Conservation (phyloP, 1,140 invertebrate genomes). For the Lordiphosa collinella region DNA sequence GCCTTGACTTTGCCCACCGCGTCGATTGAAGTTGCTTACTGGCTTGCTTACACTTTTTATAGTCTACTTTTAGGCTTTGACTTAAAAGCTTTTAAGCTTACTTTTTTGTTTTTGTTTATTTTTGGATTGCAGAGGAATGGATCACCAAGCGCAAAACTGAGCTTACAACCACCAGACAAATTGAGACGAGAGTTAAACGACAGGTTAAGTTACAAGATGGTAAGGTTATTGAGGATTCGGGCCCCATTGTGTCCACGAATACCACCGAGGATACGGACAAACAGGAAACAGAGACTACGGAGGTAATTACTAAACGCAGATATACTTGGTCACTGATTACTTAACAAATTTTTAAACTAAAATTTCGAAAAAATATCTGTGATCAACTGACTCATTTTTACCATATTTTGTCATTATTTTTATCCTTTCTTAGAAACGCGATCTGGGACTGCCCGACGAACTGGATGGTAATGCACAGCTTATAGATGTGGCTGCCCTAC, state of each 20-base stretch:
- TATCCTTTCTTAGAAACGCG: slow-evolving; percentile 50
- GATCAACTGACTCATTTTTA: no score
- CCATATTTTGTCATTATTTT: no score
- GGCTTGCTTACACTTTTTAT: not conserved
- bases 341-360: no score
- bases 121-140: slow-evolving; percentile 93
- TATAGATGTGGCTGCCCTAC: slow-evolving; percentile 49
- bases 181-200: slow-evolving; percentile 93
- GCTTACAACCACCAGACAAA: slow-evolving; percentile 92
- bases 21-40: not conserved
- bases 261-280: slow-evolving; percentile 92
- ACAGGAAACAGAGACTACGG: slow-evolving; percentile 91
- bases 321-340: not conserved
- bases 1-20: not conserved
- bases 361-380: no score
- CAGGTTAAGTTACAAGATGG: slow-evolving; percentile 94
- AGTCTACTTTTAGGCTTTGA: slow-evolving; percentile 27
- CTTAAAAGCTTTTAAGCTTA: slow-evolving; percentile 10
- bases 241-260: slow-evolving; percentile 93
- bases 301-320: slow-evolving; percentile 82
- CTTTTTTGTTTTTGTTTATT: not conserved
- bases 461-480: slow-evolving; percentile 57
- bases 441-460: slow-evolving; percentile 65
- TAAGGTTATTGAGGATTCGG: slow-evolving; percentile 91
- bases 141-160: slow-evolving; percentile 92